Conservation (phyloP, 2,113 vertebrate genomes). For the Motacilla tschutschensis region DNA sequence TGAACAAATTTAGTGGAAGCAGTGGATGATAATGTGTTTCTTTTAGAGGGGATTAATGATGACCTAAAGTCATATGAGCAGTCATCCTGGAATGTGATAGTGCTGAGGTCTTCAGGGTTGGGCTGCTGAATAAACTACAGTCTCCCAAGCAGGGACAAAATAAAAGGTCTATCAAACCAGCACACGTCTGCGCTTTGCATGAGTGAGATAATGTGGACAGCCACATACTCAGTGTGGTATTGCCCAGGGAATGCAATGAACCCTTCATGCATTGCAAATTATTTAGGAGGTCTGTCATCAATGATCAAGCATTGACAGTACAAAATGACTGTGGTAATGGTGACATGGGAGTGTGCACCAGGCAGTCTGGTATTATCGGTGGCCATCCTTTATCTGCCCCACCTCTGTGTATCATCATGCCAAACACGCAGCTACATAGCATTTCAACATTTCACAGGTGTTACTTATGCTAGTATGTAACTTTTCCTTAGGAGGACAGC, state of each 20-base stretch:
- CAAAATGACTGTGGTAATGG: background rate
- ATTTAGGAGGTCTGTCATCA: background rate
- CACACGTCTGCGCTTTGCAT: background rate
- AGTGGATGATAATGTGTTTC: background rate
- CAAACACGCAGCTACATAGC: background rate
- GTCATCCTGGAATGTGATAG: background rate
- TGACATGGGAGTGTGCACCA: background rate
- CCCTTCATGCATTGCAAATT: background rate
- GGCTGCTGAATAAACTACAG: background rate
- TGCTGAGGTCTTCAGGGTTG: background rate
- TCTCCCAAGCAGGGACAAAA: background rate
- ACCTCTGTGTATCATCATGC: slow-evolving; percentile 9
- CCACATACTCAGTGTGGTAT: background rate
- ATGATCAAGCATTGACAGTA: background rate
- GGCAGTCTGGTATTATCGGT: background rate
- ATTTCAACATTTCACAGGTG: background rate
- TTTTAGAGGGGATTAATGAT: background rate
- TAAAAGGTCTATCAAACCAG: background rate
- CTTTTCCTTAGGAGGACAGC: background rate
- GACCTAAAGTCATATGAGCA: background rate
- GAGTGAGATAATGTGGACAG: background rate
- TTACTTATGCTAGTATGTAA: background rate
- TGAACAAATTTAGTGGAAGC: background rate
- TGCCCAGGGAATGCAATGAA: background rate
- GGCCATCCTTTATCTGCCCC: slow-evolving; percentile 18